These are phyloP conservation scores for Synanthedon myopaeformis DNA, from an alignment of 2,888 invertebrate species.

Conservation along the genomic window DNA sequence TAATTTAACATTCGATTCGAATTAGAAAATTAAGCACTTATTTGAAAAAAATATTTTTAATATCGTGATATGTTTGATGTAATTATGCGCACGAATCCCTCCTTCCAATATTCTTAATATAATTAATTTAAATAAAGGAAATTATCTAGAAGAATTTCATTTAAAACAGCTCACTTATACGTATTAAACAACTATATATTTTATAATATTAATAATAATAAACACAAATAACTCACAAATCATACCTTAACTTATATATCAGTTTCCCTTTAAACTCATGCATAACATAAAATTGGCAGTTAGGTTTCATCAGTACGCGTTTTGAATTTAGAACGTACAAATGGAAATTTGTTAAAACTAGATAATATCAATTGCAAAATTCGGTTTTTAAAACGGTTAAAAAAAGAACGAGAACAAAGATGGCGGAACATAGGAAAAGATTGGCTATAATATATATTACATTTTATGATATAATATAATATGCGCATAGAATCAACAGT, in stretches of 20 bases:
- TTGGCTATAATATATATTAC: slow-evolving; percentile 22
- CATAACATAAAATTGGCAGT: slow-evolving; percentile 61
- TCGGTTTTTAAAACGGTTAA: slow-evolving; percentile 36
- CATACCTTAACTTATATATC: slow-evolving; percentile 40
- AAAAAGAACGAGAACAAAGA: slow-evolving; percentile 8
- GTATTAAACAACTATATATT: slow-evolving; percentile 34
- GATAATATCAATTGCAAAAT: slow-evolving; percentile 53
- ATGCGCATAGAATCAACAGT: slow-evolving; percentile 36
- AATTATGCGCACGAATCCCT: slow-evolving; percentile 29
- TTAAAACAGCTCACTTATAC: slow-evolving; percentile 51
- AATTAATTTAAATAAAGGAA: slow-evolving; percentile 58
- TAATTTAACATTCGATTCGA: slow-evolving; percentile 36
- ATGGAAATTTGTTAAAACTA: slow-evolving; percentile 29
- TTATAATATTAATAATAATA: slow-evolving; percentile 51
- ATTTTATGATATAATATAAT: slow-evolving; percentile 11
- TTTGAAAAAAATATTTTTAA: slow-evolving; percentile 17
- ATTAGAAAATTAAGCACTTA: slow-evolving; percentile 18
- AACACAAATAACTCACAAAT: slow-evolving; percentile 60
- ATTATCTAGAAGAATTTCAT: slow-evolving; percentile 60
- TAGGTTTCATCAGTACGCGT: slow-evolving; percentile 49
- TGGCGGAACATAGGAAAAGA: slow-evolving; percentile 24
- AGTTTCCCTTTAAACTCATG: slow-evolving; percentile 10
- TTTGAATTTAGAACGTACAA: slow-evolving; percentile 28
- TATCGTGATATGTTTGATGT: slow-evolving; percentile 40
- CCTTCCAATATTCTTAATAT: slow-evolving; percentile 48